Evolutionary conservation across 2,888 invertebrate genomes (phyloP).

Genomic region (Hyalella azteca): DNA sequence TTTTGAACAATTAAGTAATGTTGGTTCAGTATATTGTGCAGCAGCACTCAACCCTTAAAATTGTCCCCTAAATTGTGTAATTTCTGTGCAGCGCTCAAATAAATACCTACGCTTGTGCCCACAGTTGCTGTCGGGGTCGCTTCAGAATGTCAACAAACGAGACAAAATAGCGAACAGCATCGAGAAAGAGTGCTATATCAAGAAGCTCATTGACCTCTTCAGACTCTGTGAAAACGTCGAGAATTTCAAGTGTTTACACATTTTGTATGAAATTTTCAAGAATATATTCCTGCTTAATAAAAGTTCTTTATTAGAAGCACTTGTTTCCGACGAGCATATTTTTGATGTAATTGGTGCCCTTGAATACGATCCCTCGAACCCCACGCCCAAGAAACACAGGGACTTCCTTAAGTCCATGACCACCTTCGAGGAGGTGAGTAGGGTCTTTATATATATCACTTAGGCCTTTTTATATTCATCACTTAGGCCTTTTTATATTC

Average conservation of each 20-base stretch:
- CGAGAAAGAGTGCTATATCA: conserved; percentile 93
- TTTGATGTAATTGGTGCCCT: conserved; percentile 98
- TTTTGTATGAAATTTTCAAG: conserved; percentile 97
- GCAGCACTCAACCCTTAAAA: too few relatives aligned
- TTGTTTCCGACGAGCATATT: conserved; percentile 90
- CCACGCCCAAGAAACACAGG: conserved; percentile 88
- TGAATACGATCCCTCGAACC: conserved; percentile 90
- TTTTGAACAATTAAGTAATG: too few relatives aligned
- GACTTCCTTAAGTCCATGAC: conserved; percentile 93
- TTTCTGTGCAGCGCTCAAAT: too few relatives aligned
- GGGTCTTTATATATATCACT: neutral
- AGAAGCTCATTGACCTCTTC: conserved; percentile 92
- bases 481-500: too few relatives aligned
- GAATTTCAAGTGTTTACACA: conserved; percentile 91
- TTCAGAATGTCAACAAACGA: conserved; percentile 68
- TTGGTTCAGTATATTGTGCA: too few relatives aligned
- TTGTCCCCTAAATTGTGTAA: too few relatives aligned
- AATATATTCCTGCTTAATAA: conserved; percentile 98
- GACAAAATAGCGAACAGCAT: conserved; percentile 93
- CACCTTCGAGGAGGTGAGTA: conserved; percentile 78
- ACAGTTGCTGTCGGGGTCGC: conserved; percentile 15
- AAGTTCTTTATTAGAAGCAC: conserved; percentile 93
- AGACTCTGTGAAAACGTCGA: conserved; percentile 97
- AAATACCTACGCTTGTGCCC: too few relatives aligned
- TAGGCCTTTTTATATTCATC: too few relatives aligned